Evolutionary conservation across 2,888 invertebrate genomes (phyloP), one percentile per base, ranked within the genome.

Genomic region (Poecilus cupreus): DNA sequence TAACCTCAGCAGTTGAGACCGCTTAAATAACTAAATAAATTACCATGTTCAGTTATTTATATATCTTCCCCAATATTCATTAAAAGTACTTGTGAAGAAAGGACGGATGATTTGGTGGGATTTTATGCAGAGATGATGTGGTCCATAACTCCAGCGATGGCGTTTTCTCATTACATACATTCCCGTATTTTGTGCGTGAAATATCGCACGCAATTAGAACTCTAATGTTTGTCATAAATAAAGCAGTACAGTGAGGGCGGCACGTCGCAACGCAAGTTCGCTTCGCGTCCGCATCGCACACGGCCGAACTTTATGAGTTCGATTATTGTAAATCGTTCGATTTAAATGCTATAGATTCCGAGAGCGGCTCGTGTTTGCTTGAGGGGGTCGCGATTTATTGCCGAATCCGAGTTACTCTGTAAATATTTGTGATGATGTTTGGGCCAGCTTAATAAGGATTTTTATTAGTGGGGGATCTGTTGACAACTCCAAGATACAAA

Each of bases 151-250:
- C 32, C 8, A 3, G 32, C 32, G 32, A 32, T 32, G 32, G 32
- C 32, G 32, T 32, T 32, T 32, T 32, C 32, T 32, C 32, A 32
- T 32, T 32, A 32, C 32, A 32, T 3, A 32, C 32, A 32, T 11
- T 26, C 32, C 32, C 32, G 75, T 24, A 76, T 54, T 76, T 74
- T 26, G 37, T 49, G 51, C 16, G 75, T 76, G 75, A 76, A 51
- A 51, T 76, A 76, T 76, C 26, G 32, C 18, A 18, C 18, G 75
- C 75, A 76, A 76, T 76, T 76, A 76, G 49, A 54, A 32, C 75
- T 32, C 75, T 76, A 76, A 76, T 76, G 75, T 76, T 39, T 37
- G 75, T 76, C 75, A 76, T 76, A 76, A 76, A 76, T 76, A 76
- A 76, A 54, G 54, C 39, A 24, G 49, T 32, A 32, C 16, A 70